A percentile compares a stretch with the other conserved stretches of the same genome.
Evolutionary conservation across 2,113 vertebrate genomes (phyloP).

Genomic region (Rattus rattus): DNA sequence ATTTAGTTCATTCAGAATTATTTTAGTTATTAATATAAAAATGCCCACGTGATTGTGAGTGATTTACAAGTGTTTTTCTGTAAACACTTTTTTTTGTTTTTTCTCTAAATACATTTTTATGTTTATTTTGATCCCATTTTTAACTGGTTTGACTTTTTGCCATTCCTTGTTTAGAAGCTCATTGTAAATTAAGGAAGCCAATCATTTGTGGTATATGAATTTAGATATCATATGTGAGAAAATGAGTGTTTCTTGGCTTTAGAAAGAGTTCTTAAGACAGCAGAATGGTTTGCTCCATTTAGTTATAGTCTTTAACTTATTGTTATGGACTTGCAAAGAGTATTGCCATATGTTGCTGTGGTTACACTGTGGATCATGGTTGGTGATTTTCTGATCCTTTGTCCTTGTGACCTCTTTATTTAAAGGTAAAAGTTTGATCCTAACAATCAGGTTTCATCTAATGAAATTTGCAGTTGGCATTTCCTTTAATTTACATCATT

Average conservation of each 20-base stretch:
- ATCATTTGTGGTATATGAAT: neutral
- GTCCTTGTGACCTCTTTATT: neutral
- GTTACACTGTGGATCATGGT: neutral
- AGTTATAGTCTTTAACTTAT: neutral
- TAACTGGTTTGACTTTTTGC: neutral
- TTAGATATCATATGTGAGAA: neutral
- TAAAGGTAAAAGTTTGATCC: neutral
- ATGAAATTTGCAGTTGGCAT: neutral
- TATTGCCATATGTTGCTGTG: neutral
- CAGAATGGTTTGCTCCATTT: neutral
- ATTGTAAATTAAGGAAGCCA: neutral
- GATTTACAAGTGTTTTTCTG: neutral
- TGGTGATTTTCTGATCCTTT: neutral
- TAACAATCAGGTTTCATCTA: neutral
- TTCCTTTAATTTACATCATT: too few relatives aligned
- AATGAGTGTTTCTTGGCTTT: neutral
- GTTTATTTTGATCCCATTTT: neutral
- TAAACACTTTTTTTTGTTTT: neutral
- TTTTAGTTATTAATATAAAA: neutral
- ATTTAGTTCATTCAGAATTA: too few relatives aligned
- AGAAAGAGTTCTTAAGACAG: neutral
- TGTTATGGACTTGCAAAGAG: neutral
- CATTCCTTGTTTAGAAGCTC: neutral
- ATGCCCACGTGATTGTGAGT: neutral
- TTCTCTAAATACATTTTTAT: neutral